These are phyloP conservation scores for Nixonia krombeini DNA, from an alignment of 1,140 invertebrate genomes.

Conservation along the genomic window DNA sequence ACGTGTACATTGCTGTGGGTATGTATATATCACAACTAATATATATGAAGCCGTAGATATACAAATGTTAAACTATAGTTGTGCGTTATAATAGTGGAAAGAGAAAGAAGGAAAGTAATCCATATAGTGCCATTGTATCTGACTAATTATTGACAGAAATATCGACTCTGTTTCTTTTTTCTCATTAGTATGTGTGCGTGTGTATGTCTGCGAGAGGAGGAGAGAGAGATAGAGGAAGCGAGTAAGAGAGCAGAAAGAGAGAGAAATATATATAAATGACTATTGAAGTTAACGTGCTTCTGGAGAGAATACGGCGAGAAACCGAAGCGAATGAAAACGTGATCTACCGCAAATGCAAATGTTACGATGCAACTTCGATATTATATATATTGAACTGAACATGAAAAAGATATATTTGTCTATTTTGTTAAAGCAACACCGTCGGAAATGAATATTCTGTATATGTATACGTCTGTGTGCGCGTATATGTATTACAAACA, in stretches of 20 bases:
- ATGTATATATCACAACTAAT: slow-evolving; percentile 56
- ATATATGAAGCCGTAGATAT: slow-evolving; percentile 48
- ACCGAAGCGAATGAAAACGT: slow-evolving; percentile 13
- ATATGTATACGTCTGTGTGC: not conserved
- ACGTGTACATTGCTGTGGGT: slow-evolving; percentile 54
- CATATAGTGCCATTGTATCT: slow-evolving; percentile 70
- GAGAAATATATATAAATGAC: slow-evolving; percentile 6
- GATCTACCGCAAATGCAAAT: slow-evolving; percentile 29
- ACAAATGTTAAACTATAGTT: slow-evolving; percentile 54
- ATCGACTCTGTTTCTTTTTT: slow-evolving; percentile 38
- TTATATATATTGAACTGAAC: slow-evolving; percentile 36
- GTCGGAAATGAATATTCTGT: slow-evolving; percentile 8
- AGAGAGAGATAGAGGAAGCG: not conserved
- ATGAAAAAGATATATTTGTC: slow-evolving; percentile 36
- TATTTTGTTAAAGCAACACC: slow-evolving; percentile 34
- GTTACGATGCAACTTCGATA: slow-evolving; percentile 30
- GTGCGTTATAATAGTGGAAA: slow-evolving; percentile 54
- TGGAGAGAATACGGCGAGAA: not conserved
- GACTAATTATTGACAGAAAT: slow-evolving; percentile 59
- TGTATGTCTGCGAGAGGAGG: slow-evolving; percentile 11
- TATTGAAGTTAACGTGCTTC: slow-evolving; percentile 4
- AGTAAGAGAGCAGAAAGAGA: not conserved
- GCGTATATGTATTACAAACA: not conserved
- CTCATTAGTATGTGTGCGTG: slow-evolving; percentile 4
- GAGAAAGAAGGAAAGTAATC: slow-evolving; percentile 56